phyloP scores from a whole-genome alignment of 2,888 invertebrate genomes.

The Drosophila formosana region DNA sequence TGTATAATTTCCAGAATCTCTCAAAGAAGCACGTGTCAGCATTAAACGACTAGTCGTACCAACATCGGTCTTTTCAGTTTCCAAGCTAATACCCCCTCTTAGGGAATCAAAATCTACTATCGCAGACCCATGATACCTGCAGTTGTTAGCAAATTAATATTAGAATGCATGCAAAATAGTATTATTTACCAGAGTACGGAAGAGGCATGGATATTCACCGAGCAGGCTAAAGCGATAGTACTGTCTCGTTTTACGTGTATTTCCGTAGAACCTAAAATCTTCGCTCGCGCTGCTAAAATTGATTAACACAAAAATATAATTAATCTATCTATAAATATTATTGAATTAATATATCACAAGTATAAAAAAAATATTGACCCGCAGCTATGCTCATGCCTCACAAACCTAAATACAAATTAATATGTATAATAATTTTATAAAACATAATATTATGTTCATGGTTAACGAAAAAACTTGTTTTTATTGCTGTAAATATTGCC shows the following conservation, averaged over 20 bases:
- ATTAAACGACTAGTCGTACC: conserved; percentile 94
- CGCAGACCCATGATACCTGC: conserved; percentile 92
- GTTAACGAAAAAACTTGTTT: too few species aligned
- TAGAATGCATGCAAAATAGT: neutral
- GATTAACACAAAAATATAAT: too few species aligned
- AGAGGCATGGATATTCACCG: conserved; percentile 94
- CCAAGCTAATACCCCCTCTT: conserved; percentile 94
- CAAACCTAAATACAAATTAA: too few species aligned
- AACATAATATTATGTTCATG: too few species aligned
- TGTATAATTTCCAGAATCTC: conserved; percentile 95
- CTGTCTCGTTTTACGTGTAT: conserved; percentile 96
- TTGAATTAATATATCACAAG: too few species aligned
- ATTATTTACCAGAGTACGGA: conserved; percentile 89
- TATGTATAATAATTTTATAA: too few species aligned
- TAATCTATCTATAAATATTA: too few species aligned
- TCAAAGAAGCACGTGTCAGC: conserved; percentile 93
- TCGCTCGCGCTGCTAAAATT: conserved; percentile 91
- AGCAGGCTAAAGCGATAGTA: conserved; percentile 95
- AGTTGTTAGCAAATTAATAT: neutral
- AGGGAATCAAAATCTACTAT: conserved; percentile 94
- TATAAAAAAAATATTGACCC: too few species aligned
- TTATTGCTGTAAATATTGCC: too few species aligned
- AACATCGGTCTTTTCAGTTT: conserved; percentile 94
- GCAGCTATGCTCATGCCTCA: too few species aligned
- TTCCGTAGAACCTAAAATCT: conserved; percentile 93